Evolutionary conservation across 2,888 invertebrate species (phyloP).

Genomic region (Spialia ferax): DNA sequence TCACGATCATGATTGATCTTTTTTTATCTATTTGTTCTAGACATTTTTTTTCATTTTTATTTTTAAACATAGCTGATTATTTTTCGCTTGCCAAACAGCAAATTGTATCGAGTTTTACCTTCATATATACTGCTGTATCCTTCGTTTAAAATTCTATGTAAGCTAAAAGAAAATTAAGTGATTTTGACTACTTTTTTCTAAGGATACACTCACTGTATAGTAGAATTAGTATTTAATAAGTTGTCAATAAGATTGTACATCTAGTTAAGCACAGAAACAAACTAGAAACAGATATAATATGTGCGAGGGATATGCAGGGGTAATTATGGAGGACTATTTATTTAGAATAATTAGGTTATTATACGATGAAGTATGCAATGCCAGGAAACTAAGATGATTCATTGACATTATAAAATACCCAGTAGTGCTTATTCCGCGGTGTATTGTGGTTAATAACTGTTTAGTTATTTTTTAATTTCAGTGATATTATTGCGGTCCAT

Average conservation of each 20-base stretch:
- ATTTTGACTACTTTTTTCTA: constrained; percentile 16
- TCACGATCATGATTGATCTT: too few relatives aligned
- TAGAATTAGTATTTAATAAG: constrained; percentile 19
- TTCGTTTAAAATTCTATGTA: constrained; percentile 21
- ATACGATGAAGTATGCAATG: constrained; percentile 49
- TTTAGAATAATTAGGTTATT: constrained; percentile 55
- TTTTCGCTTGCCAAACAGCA: constrained; percentile 18
- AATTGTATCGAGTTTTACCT: constrained; percentile 37
- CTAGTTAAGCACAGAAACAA: constrained; percentile 33
- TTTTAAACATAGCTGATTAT: background rate
- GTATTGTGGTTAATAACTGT: constrained; percentile 12
- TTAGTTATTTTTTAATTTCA: constrained; percentile 13
- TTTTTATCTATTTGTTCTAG: background rate
- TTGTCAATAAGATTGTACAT: constrained; percentile 27
- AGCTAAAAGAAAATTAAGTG: background rate
- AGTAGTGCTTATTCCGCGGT: constrained; percentile 7
- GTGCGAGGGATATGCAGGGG: constrained; percentile 56
- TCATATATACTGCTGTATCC: constrained; percentile 24
- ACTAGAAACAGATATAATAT: constrained; percentile 41
- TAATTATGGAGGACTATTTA: constrained; percentile 63
- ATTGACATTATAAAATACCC: constrained; percentile 17
- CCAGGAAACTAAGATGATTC: constrained; percentile 17
- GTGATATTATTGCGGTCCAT: constrained; percentile 21
- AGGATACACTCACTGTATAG: constrained; percentile 30
- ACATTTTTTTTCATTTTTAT: background rate